Conservation (phyloP, 2,888 invertebrate species). For the Dioctria rufipes region DNA sequence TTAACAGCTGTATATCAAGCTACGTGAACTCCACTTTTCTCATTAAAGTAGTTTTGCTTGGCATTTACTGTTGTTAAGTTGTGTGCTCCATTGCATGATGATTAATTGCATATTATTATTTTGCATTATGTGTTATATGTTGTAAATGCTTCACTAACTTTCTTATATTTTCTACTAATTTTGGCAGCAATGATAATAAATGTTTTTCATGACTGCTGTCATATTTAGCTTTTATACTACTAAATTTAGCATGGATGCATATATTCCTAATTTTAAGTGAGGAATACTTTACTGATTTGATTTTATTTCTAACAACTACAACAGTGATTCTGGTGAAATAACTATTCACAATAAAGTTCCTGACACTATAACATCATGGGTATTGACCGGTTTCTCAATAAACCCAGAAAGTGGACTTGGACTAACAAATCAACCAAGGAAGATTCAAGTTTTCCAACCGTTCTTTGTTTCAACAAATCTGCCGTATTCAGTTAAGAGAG, state of each 20-base stretch:
- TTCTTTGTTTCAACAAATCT: conserved; percentile 90
- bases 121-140: too few relatives aligned
- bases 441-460: conserved; percentile 83
- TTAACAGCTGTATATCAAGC: too few relatives aligned
- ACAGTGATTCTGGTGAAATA: conserved; percentile 72
- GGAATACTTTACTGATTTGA: background rate
- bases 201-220: too few relatives aligned
- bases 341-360: conserved; percentile 78
- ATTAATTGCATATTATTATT: too few relatives aligned
- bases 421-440: conserved; percentile 78
- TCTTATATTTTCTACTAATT: too few relatives aligned
- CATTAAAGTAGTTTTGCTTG: too few relatives aligned
- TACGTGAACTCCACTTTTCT: too few relatives aligned
- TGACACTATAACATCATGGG: conserved; percentile 89
- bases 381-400: conserved; percentile 86
- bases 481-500: conserved; percentile 90
- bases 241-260: too few relatives aligned
- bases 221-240: too few relatives aligned
- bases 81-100: background rate
- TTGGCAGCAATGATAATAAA: too few relatives aligned
- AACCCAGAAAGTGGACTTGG: conserved; percentile 84
- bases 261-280: too few relatives aligned
- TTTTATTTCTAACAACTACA: background rate
- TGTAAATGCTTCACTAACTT: too few relatives aligned
- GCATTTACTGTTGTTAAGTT: background rate